Evolutionary conservation across 2,797 vertebrate species (phyloP), one percentile per base, ranked within the genome.

Genomic region (Cryptoblepharus egeriae): DNA sequence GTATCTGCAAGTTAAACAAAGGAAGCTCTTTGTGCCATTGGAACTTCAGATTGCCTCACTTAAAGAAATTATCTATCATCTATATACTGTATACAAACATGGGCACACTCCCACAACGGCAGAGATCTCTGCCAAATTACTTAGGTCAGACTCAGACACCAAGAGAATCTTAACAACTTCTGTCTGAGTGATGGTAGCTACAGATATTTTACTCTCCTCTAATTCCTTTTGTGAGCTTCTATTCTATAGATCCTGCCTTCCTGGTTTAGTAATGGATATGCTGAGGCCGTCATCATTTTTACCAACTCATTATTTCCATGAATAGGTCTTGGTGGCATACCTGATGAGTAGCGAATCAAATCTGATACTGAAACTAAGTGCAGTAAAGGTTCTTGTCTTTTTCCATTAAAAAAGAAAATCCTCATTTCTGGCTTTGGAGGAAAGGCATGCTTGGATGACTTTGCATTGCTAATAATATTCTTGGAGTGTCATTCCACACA

Each of bases 101-200:
- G 75, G 77, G 26, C 63, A 68, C 67, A 61, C 22, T 81, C n/a
- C 4, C 2, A 45, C 6, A 74, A 88, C 0, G 79, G 80, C 8
- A 18, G 70, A 87, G 79, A 88, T 70, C 52, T 3, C 42, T 75
- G 75, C 32, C 68, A 87, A 88, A 81, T 90, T 67, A 82, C 8
- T 79, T 55, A 82, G 68, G 84, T 88, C 90, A 90, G 89, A 91
- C 92, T 91, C 80, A 91, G 90, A 69, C 49, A 79, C 26, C 85
- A 90, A 90, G 60, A 85, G 86, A 74, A 88, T 72, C 2, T 1
- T 15, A 72, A 8, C 42, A 85, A 87, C 28, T 71, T 75, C 75
- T 85, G 84, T 73, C 52, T 88, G 15, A 3, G 11, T 88, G 84
- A 90, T 35, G 78, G 89, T 91, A 89, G 86, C 22, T 84, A 52